Evolutionary conservation across 2,797 vertebrate species (phyloP), one percentile per base, ranked within the genome.

Genomic region (Argya squamiceps): DNA sequence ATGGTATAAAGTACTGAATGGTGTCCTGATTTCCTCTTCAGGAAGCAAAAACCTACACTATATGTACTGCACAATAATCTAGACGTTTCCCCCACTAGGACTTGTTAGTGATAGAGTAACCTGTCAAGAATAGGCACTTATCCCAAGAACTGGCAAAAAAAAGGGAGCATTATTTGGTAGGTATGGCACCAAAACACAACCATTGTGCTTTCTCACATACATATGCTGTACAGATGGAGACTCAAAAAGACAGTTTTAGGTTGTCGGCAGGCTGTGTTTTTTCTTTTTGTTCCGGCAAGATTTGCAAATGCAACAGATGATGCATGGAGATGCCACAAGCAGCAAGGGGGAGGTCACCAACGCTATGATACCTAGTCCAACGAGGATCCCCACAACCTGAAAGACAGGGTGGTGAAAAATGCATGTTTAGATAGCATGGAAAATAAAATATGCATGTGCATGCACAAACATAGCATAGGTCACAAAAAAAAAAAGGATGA

Each of bases 231-330:
- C 37, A 60, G 47, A 73, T 44, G 34, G 30, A 95, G 60, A 82
- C 69, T 88, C 44, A 84, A 49, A 84, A 29, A 63, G 43, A 55
- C 52, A 80, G 22, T 56, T 95, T 92, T 98, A 98, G 69, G 98
- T 94, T 85, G 98, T 95, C 26, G 98, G 85, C 3, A 97, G 97
- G 60, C 92, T 94, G 15, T 98, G 98, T 96, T 98, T 98, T 89
- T 98, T 98, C 98, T 98, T 98, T 97, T 98, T 98, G 95, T 97
- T 97, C 63, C 98, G 97, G 94, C 99, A 99, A 74, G 99, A 99
- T 93, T 99, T 99, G 97, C 99, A 99, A 92, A 99, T 92, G 76
- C 99, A 99, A 96, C 99, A 99, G 97, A 99, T 98, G 89, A 99
- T 99, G 97, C 99, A 99, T 0, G 99, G 99, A 15, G 99, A 99